A percentile compares a stretch with the other conserved stretches of the same genome.
phyloP scores from a whole-genome alignment of 2,797 vertebrate genomes.

The Sebastes wilsoni region DNA sequence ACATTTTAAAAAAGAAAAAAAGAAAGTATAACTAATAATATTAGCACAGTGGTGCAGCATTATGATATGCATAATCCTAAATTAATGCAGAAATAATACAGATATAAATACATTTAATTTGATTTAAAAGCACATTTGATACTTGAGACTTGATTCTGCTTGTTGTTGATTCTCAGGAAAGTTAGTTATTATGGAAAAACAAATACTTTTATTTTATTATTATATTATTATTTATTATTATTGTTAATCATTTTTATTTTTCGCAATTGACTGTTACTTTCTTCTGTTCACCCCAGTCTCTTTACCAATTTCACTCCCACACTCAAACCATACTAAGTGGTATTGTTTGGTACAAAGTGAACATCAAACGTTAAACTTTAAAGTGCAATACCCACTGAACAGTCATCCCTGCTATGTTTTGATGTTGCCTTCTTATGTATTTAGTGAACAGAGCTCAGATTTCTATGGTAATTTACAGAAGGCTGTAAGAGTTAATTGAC shows the following conservation, averaged over 20 bases:
- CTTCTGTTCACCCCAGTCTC: not conserved
- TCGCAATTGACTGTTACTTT: not conserved
- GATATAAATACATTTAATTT: not conserved
- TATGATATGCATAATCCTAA: not conserved
- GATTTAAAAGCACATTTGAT: not conserved
- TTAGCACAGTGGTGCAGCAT: too few relatives aligned
- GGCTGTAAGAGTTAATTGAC: conserved; percentile 6
- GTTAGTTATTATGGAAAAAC: not conserved
- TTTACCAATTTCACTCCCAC: not conserved
- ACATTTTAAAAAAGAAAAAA: too few relatives aligned
- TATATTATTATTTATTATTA: too few relatives aligned
- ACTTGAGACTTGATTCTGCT: not conserved
- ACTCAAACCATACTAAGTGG: not conserved
- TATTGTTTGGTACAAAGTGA: not conserved
- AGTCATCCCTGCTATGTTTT: not conserved
- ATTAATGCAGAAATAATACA: not conserved
- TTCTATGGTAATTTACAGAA: conserved; percentile 10
- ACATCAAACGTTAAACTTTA: not conserved
- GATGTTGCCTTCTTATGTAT: not conserved
- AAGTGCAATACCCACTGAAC: not conserved
- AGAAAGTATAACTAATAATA: too few relatives aligned
- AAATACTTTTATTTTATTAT: not conserved
- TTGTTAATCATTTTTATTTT: not conserved
- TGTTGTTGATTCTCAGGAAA: not conserved
- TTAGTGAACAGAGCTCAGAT: conserved; percentile 1